phyloP scores from a whole-genome alignment of 2,888 invertebrate species.

The Drosophila robusta region DNA sequence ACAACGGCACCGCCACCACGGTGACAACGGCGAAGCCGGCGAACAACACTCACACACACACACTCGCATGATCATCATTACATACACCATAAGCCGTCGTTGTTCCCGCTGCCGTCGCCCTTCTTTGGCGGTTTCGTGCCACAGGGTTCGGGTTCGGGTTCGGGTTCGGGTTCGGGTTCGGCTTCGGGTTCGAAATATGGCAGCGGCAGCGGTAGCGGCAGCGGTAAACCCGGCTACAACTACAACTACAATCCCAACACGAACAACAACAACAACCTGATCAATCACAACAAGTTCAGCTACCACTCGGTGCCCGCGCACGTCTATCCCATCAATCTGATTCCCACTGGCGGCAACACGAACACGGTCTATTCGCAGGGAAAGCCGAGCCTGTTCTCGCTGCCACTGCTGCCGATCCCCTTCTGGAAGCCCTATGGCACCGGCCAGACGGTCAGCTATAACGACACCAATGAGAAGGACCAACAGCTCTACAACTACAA shows the following conservation, averaged over 20 bases:
- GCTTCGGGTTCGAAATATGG: not conserved
- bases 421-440: conserved; percentile 32
- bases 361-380: not conserved
- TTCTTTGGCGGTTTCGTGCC: conserved; percentile 7
- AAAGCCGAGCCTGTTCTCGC: conserved; percentile 18
- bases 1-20: not conserved
- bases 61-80: conserved; percentile 19
- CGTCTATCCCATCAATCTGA: not conserved
- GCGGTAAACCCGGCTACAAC: not conserved
- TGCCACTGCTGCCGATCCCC: conserved; percentile 61
- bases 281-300: not conserved
- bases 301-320: not conserved
- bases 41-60: not conserved
- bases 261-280: conserved; percentile 1
- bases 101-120: conserved; percentile 25
- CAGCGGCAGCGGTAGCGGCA: conserved; percentile 11
- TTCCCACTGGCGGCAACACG: not conserved
- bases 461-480: not conserved
- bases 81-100: conserved; percentile 28
- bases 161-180: conserved; percentile 1
- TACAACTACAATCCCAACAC: not conserved
- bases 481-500: conserved; percentile 22
- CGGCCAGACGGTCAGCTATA: conserved; percentile 7
- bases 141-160: not conserved
- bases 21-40: not conserved